Percentiles rank a stretch among this genome's conserved stretches.
phyloP scores from a whole-genome alignment of 2,888 invertebrate genomes.

The Ormyrus thymus region DNA sequence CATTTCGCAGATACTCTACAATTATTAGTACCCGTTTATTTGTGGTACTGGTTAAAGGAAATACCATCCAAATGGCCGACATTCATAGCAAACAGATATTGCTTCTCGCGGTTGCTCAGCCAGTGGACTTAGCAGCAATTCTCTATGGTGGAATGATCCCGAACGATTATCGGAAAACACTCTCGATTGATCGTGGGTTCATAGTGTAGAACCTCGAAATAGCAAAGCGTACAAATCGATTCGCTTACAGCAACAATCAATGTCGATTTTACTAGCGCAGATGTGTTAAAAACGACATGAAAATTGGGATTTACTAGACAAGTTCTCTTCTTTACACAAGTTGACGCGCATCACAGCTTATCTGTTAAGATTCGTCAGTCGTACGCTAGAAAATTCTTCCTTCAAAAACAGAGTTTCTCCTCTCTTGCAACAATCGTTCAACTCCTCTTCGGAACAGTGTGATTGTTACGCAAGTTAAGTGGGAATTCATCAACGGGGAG shows the following conservation, averaged over 20 bases:
- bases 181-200: too few species aligned
- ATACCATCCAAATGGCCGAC: constrained; percentile 12
- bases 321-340: background rate
- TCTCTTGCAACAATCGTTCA: background rate
- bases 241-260: too few species aligned
- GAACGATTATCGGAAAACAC: too few species aligned
- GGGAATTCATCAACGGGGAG: background rate
- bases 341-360: background rate
- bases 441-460: background rate
- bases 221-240: too few species aligned
- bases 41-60: background rate
- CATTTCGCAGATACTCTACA: background rate
- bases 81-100: background rate
- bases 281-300: too few species aligned
- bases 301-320: background rate
- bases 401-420: background rate
- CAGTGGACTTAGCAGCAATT: background rate
- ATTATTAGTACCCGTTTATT: background rate
- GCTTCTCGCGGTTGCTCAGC: background rate
- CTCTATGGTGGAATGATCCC: background rate
- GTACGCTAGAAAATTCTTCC: background rate
- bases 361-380: background rate
- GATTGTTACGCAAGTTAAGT: background rate
- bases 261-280: too few species aligned
- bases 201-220: too few species aligned